These are phyloP conservation scores for Acanthoscelides obtectus DNA, from an alignment of 2,888 invertebrate species.

Conservation along the genomic window DNA sequence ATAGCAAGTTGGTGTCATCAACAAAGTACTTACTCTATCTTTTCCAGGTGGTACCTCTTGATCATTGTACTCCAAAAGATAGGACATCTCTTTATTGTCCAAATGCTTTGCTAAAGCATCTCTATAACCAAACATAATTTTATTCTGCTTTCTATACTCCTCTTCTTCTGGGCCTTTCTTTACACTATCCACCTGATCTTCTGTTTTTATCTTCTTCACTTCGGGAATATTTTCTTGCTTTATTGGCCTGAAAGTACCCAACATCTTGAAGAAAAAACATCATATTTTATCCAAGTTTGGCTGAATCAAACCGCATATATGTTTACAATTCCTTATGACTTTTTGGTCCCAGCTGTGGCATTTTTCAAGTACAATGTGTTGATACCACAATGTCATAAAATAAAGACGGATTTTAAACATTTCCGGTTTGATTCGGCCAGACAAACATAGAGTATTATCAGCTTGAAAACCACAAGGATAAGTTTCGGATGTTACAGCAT, in stretches of 20 bases:
- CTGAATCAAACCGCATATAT: too few relatives aligned
- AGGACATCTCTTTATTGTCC: slow-evolving; percentile 56
- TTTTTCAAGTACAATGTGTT: slow-evolving; percentile 2
- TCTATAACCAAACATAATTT: slow-evolving; percentile 61
- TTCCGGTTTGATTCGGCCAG: too few relatives aligned
- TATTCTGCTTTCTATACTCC: slow-evolving; percentile 66
- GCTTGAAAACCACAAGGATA: too few relatives aligned
- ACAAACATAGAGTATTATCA: too few relatives aligned
- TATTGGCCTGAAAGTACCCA: slow-evolving; percentile 36
- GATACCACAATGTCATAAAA: too few relatives aligned
- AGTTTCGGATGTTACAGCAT: too few relatives aligned
- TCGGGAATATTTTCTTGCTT: slow-evolving; percentile 56
- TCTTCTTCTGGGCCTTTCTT: slow-evolving; percentile 52
- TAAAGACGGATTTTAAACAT: too few relatives aligned
- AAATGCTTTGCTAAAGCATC: slow-evolving; percentile 57
- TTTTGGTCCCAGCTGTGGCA: not conserved
- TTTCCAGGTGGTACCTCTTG: slow-evolving; percentile 65
- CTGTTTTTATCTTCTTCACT: slow-evolving; percentile 66
- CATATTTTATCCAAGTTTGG: too few relatives aligned
- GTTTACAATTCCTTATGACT: not conserved
- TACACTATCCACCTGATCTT: slow-evolving; percentile 49
- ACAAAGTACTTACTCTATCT: slow-evolving; percentile 64
- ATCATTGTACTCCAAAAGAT: slow-evolving; percentile 66
- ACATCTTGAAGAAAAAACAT: not conserved
- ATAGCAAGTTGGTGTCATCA: too few relatives aligned